A percentile compares a stretch with the other conserved stretches of the same genome.
These are phyloP conservation scores for Loripinus fragilis DNA, from an alignment of 2,888 invertebrate genomes.

Conservation along the genomic window DNA sequence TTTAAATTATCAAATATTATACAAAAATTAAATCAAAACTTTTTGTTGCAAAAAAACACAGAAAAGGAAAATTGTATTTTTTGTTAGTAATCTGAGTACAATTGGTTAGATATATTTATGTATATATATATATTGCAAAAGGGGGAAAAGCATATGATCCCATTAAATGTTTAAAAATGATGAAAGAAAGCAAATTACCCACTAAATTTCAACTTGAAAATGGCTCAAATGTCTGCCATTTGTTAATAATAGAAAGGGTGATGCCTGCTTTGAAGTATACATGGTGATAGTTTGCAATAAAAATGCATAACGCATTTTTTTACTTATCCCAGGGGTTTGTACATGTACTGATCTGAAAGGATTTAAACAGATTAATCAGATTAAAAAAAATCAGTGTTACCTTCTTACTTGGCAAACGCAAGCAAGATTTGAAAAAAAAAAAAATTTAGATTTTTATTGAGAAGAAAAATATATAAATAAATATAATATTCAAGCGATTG, in stretches of 20 bases:
- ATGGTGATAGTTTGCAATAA: background rate
- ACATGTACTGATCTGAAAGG: background rate
- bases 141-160: too few relatives aligned
- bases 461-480: too few relatives aligned
- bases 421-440: background rate
- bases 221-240: slow-evolving; percentile 14
- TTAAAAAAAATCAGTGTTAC: slow-evolving; percentile 11
- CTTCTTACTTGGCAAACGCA: slow-evolving; percentile 6
- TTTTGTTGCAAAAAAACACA: background rate
- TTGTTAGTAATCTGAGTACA: slow-evolving; percentile 4
- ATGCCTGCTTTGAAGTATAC: slow-evolving; percentile 11
- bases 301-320: too few relatives aligned
- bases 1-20: background rate
- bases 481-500: too few relatives aligned
- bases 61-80: background rate
- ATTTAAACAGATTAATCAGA: slow-evolving; percentile 1
- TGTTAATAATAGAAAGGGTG: background rate
- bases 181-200: background rate
- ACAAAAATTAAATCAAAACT: background rate
- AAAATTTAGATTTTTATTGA: too few relatives aligned
- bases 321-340: background rate
- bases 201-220: background rate
- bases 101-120: background rate
- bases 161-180: too few relatives aligned
- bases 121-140: too few relatives aligned